Base-by-base conservation (phyloP, 2,797 vertebrate species). In the Acrocephalus scirpaceus region DNA sequence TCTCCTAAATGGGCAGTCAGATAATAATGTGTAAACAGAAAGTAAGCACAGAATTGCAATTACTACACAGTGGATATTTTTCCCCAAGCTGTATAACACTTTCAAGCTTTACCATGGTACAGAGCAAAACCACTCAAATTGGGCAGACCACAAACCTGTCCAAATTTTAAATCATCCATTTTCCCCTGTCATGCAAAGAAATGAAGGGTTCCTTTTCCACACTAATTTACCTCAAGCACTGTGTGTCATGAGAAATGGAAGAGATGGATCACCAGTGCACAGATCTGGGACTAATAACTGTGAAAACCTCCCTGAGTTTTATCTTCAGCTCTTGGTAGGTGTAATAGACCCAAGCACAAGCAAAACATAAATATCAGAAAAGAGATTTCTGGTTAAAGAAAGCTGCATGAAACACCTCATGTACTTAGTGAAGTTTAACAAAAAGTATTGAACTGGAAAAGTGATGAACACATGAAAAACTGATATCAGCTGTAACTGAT, bases 1-100 rank as follows among this genome's bases (percentile, higher is more conserved):
- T 88, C 86, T 97, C 64, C 72, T 88, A 97, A 96, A 95, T 83
- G 94, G 88, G 50, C 94, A 97, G 94, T 96, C 90, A 80, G 75
- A 85, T 91, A 93, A 96, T 71, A 96, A 94, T 30, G 58, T 84
- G 74, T 66, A 97, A 98, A 97, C 58, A 94, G 74, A 88, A 93
- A 96, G 58, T 60, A 91, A 70, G 61, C 60, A 60, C 42, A 83
- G 89, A 91, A 72, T 44, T 92, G 54, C 53, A 90, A 74, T 97
- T 92, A 66, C 60, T 88, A 36, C 56, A 38, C 8, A 57, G 89
- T 47, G 45, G 60, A 81, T 79, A 32, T 50, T 77, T 76, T 44
- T 70, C 69, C 57, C 38, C 50, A 66, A 94, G 64, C 42, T 76
- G 36, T 69, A 34, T 13, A 89, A 66, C 88, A 44, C 54, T 90